Percentiles rank a stretch among this genome's conserved stretches.
Conservation (phyloP, 1,140 invertebrate genomes). For the Lethocerus indicus region DNA sequence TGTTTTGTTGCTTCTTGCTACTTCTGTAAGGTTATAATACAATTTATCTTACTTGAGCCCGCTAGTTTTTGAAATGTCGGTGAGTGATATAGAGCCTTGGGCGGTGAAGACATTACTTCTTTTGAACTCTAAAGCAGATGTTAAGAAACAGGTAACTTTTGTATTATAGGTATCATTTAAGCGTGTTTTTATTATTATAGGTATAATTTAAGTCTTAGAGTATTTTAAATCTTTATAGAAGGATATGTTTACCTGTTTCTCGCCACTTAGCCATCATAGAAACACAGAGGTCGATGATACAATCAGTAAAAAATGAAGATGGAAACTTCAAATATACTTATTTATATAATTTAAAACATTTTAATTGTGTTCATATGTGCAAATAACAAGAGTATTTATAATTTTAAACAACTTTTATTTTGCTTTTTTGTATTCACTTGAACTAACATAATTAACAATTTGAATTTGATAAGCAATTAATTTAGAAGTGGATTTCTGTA, state of each 20-base stretch:
- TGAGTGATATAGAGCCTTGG: slow-evolving; percentile 10
- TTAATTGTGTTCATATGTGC: too few relatives aligned
- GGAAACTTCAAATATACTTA: slow-evolving; percentile 19
- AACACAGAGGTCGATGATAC: not conserved
- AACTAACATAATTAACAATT: too few relatives aligned
- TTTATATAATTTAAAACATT: too few relatives aligned
- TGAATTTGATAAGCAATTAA: too few relatives aligned
- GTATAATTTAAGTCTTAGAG: not conserved
- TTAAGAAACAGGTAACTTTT: not conserved
- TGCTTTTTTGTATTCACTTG: too few relatives aligned
- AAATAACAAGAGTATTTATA: too few relatives aligned
- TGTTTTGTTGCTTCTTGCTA: too few relatives aligned
- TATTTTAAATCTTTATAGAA: not conserved
- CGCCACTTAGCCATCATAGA: not conserved
- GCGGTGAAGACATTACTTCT: not conserved
- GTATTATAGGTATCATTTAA: not conserved
- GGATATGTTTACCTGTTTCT: not conserved
- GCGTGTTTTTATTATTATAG: not conserved
- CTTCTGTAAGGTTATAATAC: too few relatives aligned
- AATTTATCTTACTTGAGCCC: too few relatives aligned
- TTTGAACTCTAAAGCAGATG: slow-evolving; percentile 54
- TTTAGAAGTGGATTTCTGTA: too few relatives aligned
- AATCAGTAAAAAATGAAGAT: slow-evolving; percentile 2
- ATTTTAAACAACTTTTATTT: too few relatives aligned
- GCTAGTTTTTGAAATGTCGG: too few relatives aligned